These are phyloP conservation scores for Littorina saxatilis DNA, from an alignment of 1,140 invertebrate genomes.

Conservation along the genomic window DNA sequence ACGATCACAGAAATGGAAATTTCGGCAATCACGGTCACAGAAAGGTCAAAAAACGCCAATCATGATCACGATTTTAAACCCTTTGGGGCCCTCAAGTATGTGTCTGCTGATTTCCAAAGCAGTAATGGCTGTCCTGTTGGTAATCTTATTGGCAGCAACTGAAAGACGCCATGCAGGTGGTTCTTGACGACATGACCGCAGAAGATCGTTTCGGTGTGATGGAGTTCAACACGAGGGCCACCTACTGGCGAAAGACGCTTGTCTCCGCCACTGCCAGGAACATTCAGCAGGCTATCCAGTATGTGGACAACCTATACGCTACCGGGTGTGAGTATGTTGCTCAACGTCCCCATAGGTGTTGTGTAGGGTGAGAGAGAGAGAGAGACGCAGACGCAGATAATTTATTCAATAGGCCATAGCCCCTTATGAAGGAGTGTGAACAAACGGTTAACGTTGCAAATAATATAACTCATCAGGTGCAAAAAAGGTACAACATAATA, in stretches of 20 bases:
- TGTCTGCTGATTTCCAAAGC: no score
- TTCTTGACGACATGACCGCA: conserved; percentile 79
- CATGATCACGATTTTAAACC: no score
- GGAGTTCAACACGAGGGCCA: conserved; percentile 73
- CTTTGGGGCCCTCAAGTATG: no score
- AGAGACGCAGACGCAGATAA: neutral
- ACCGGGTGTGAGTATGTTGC: neutral
- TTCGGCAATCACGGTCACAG: no score
- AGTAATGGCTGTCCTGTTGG: no score
- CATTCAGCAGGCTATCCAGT: neutral
- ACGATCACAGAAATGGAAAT: no score
- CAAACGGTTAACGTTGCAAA: no score
- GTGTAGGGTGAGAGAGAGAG: conserved; percentile 2
- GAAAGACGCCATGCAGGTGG: conserved; percentile 81
- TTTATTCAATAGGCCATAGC: no score
- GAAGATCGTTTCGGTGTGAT: conserved; percentile 83
- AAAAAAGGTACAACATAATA: no score
- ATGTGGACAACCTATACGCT: neutral
- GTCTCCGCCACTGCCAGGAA: neutral
- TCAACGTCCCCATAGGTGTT: neutral
- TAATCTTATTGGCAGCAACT: conserved; percentile 81
- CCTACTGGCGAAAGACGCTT: neutral
- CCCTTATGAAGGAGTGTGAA: no score
- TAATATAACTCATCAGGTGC: no score
- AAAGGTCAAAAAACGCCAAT: no score